Conservation (phyloP, 2,888 invertebrate genomes). For the Drosophila helvetica region DNA sequence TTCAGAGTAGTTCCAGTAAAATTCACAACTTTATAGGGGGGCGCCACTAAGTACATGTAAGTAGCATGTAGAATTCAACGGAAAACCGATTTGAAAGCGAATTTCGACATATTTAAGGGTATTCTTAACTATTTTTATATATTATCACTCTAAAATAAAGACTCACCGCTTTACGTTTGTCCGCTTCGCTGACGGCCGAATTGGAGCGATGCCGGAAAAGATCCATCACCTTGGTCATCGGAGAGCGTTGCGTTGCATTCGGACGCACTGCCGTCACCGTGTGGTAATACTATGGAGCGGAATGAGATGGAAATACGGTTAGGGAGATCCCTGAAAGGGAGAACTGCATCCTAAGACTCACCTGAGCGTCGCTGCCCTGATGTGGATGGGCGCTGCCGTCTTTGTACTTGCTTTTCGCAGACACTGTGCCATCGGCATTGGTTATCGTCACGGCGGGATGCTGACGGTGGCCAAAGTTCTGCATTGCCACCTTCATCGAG, state of each 20-base stretch:
- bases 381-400: slow-evolving; percentile 90
- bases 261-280: slow-evolving; percentile 88
- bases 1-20: not conserved
- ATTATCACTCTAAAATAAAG: not conserved
- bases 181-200: slow-evolving; percentile 88
- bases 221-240: slow-evolving; percentile 96
- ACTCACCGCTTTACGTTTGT: slow-evolving; percentile 89
- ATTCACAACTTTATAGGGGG: not conserved
- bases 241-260: slow-evolving; percentile 86
- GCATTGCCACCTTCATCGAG: slow-evolving; percentile 93
- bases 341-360: slow-evolving; percentile 38
- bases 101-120: no score
- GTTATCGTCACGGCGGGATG: slow-evolving; percentile 82
- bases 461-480: slow-evolving; percentile 84
- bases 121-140: not conserved
- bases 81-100: no score
- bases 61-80: not conserved
- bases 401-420: slow-evolving; percentile 84
- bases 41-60: not conserved
- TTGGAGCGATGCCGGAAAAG: slow-evolving; percentile 92
- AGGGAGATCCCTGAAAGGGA: not conserved
- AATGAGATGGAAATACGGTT: slow-evolving; percentile 1
- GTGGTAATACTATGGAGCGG: slow-evolving; percentile 87
- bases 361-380: slow-evolving; percentile 85
- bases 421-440: slow-evolving; percentile 74